phyloP scores from a whole-genome alignment of 2,113 vertebrate species.

The rabbit (Oryctolagus cuniculus) region mOryCun1.1 NC_091453.1:82341501-82342000 shows the following conservation, averaged over 20 bases:
- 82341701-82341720: not conserved
- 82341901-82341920: not conserved
- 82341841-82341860: slow-evolving; percentile 42
- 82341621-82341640: slow-evolving; percentile 35
- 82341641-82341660: not conserved
- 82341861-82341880: not conserved
- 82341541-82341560: no score
- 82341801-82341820: not conserved
- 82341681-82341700: not conserved
- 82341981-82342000: slow-evolving; percentile 55
- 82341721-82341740: not conserved
- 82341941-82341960: slow-evolving; percentile 51
- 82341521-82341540: no score
- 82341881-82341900: slow-evolving; percentile 49
- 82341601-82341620: slow-evolving; percentile 3
- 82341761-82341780: not conserved
- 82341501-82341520: no score
- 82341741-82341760: not conserved
- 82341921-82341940: slow-evolving; percentile 58
- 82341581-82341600: no score
- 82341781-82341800: not conserved
- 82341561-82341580: no score
- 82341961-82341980: slow-evolving; percentile 64
- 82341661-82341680: slow-evolving; percentile 37
- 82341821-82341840: not conserved